These are phyloP conservation scores for Stenotaenia linearis DNA, from an alignment of 2,888 invertebrate genomes.

Conservation along the genomic window DNA sequence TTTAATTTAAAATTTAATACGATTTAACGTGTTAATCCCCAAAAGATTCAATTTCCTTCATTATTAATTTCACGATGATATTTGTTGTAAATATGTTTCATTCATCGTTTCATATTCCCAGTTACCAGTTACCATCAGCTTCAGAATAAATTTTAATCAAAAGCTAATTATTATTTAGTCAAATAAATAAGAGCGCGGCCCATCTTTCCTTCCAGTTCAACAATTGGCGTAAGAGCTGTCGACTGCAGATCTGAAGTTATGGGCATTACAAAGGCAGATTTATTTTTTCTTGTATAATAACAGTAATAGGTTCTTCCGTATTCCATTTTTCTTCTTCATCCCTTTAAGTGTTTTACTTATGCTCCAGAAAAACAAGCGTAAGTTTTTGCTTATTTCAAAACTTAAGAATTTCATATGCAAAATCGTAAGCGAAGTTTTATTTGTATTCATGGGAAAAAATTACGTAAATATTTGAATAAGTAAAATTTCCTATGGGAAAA, in stretches of 20 bases:
- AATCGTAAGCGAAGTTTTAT: too few relatives aligned
- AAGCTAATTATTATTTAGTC: background rate
- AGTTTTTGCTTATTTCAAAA: too few relatives aligned
- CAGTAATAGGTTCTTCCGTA: too few relatives aligned
- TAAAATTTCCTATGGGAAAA: too few relatives aligned
- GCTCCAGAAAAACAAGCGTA: too few relatives aligned
- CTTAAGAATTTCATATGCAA: too few relatives aligned
- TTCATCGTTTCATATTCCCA: background rate
- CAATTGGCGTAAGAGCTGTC: background rate
- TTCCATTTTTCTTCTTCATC: too few relatives aligned
- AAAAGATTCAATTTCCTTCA: background rate
- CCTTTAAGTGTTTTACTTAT: too few relatives aligned
- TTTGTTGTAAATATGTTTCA: background rate
- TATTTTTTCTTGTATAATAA: background rate
- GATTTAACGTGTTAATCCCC: background rate
- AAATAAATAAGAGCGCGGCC: background rate
- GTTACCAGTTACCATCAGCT: background rate
- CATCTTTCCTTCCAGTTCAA: background rate
- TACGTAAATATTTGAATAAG: too few relatives aligned
- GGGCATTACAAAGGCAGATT: background rate
- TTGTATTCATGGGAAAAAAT: too few relatives aligned
- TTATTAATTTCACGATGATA: background rate
- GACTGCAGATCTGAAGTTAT: background rate
- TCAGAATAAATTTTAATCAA: conserved; percentile 7
- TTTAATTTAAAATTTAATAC: background rate